These are phyloP conservation scores for Cygnus atratus DNA, from an alignment of 2,113 vertebrate genomes.

Conservation along the genomic window DNA sequence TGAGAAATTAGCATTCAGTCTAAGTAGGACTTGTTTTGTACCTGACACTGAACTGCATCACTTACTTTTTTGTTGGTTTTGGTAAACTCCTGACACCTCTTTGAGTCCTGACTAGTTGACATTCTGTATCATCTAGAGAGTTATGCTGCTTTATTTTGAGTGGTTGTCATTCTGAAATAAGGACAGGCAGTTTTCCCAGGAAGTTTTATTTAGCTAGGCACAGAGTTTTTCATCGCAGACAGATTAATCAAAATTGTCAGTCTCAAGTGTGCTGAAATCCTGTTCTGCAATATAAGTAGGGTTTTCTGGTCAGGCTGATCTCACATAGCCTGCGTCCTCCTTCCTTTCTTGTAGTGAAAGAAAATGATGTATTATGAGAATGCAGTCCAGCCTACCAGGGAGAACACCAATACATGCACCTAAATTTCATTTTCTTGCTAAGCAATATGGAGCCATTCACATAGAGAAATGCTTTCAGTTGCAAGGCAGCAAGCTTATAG, in stretches of 20 bases:
- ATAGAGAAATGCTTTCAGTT: not conserved
- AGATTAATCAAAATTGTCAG: not conserved
- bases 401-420: not conserved
- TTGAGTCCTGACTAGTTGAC: not conserved
- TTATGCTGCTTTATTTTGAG: not conserved
- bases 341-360: not conserved
- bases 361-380: not conserved
- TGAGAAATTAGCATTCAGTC: not conserved
- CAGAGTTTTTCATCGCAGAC: not conserved
- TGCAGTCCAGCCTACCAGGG: fast-evolving
- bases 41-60: not conserved
- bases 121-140: not conserved
- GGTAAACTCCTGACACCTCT: not conserved
- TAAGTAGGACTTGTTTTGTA: not conserved
- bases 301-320: not conserved
- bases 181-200: not conserved
- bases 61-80: not conserved
- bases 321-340: not conserved
- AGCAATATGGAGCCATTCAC: not conserved
- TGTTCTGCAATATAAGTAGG: not conserved
- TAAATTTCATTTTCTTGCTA: not conserved
- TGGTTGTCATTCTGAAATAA: not conserved
- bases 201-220: not conserved
- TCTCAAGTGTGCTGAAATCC: not conserved
- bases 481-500: not conserved